Base-by-base conservation (phyloP, 2,797 vertebrate species). In the Brachyalestes nurse region DNA sequence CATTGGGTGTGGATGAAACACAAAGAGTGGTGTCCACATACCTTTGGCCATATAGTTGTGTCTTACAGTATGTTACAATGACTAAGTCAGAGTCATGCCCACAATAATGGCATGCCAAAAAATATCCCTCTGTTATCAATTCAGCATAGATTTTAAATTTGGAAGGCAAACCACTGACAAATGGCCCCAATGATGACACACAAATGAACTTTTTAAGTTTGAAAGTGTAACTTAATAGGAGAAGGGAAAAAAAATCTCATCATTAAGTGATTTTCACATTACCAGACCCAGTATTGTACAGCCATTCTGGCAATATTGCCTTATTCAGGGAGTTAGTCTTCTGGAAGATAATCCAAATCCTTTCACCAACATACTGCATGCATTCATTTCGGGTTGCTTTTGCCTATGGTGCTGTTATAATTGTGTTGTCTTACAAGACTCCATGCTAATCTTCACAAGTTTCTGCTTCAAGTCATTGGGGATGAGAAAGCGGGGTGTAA, bases 401-500 rank as follows among this genome's bases (percentile, higher is more conserved):
- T 21, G n/a, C 53, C 42, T 5, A 19, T 73, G 53, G 71, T 58
- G 55, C 13, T 60, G 34, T 72, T 40, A 72, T 23, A 73, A 60
- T 19, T 13, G 34, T 42, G 28, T 10, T n/a, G 12, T 19, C 70
- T 72, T 40, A 55, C 51, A 72, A 57, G 70, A 57, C 13, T 38
- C 69, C 25, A 19, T 73, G 17, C 13, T 38, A 58, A n/a, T 34
- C 38, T 53, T 73, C 38, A 45, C 55, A 60, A 19, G n/a, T 73
- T 60, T 73, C 55, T 58, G 55, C 55, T 73, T 73, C 34, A 73
- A 45, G 19, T 73, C 72, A 23, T 53, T 12, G 8, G 19, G 10
- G n/a, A 51, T 21, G 5, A 49, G 42, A 28, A 70, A 49, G 21
- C 42, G 60, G 38, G 10, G 72, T 60, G 55, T 73, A 58, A n/a